Evolutionary conservation across 2,888 invertebrate species (phyloP), one percentile per base, ranked within the genome.

Genomic region (Napeogenes sylphis): DNA sequence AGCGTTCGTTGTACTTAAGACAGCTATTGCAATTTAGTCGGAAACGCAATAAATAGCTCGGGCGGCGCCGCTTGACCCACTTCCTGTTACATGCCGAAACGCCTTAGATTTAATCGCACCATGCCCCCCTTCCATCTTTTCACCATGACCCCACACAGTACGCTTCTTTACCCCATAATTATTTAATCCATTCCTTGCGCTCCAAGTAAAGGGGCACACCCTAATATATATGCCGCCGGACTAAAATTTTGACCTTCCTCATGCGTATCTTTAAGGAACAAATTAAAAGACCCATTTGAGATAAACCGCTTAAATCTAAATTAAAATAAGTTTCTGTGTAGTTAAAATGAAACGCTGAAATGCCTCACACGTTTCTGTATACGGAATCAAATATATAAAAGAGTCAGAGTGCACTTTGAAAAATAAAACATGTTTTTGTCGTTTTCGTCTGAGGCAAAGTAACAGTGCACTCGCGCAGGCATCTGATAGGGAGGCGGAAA

Each of bases 81-180:
- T 89, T 89, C 86, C 86, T 85, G 84, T 80, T 81, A 87, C 87
- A 88, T 83, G 85, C 88, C 89, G 84, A 90, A 89, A 88, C 87
- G 87, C 81, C 83, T 82, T 84, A 87, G 89, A 89, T 90, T 87
- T 84, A 85, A 90, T 89, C 89, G 84, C 80, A 79, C 82, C 80
- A 79, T 82, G 77, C 86, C 85, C 84, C 78, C 84, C 80, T 80
- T 82, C 84, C 84, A 78, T 81, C 81, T 80, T 85, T 84, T 84
- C 84, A 81, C 82, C 77, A 71, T 83, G 82, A 84, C 85, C 84
- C 83, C 83, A 82, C 84, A 85, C 84, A 82, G 81, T 82, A 81
- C 80, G 81, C 81, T 85, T 84, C 84, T 84, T 85, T 85, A 74
- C 81, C 78, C 83, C 82, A 83, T 88, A 86, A 87, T 88, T 87